phyloP scores from a whole-genome alignment of 2,113 vertebrate genomes.

The Sorex araneus region DNA sequence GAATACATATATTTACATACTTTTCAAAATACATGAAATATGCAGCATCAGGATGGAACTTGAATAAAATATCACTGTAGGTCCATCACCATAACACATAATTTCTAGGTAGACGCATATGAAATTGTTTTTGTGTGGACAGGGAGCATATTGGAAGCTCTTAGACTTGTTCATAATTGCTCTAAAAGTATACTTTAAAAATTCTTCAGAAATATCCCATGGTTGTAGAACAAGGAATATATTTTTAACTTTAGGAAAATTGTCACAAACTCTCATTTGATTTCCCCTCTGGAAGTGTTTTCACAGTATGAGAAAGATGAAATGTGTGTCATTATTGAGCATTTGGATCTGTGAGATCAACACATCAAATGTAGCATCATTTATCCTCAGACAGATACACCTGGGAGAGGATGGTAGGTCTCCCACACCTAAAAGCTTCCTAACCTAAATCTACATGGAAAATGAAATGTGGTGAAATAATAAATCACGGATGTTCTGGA shows the following conservation, averaged over 20 bases:
- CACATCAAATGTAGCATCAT: no score
- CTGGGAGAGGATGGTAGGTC: background rate
- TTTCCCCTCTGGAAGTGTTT: background rate
- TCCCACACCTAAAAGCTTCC: background rate
- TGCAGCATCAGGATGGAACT: background rate
- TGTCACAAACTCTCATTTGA: no score
- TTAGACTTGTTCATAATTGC: background rate
- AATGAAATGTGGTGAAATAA: background rate
- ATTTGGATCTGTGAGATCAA: background rate
- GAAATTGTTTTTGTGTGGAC: background rate
- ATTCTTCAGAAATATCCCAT: no score
- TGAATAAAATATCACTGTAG: background rate
- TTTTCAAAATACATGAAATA: background rate
- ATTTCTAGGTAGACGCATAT: no score
- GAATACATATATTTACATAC: no score
- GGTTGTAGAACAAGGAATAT: no score
- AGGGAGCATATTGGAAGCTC: background rate
- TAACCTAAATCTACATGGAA: background rate
- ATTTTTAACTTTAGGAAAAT: no score
- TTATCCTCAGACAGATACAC: background rate
- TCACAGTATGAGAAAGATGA: background rate
- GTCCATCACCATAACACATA: background rate
- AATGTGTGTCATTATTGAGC: background rate
- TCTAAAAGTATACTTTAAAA: background rate
- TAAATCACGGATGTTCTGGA: background rate